Percentiles rank a stretch among this genome's conserved stretches.
phyloP scores from a whole-genome alignment of 2,797 vertebrate species.

The Sebastes alutus region DNA sequence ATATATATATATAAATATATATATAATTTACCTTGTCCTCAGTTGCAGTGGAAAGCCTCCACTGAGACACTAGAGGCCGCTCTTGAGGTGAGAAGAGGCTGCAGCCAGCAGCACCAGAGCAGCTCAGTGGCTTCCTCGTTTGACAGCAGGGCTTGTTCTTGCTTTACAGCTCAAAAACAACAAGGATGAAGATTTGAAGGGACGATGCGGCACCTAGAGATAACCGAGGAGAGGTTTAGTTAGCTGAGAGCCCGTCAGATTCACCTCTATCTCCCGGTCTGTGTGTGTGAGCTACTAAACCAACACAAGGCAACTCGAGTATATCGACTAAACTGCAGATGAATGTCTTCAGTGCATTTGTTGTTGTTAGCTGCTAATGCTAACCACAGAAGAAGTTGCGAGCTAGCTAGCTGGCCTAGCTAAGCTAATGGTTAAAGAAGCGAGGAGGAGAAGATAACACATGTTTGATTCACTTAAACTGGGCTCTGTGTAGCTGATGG shows the following conservation, averaged over 20 bases:
- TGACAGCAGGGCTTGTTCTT: slow-evolving; percentile 75
- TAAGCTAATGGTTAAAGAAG: slow-evolving; percentile 30
- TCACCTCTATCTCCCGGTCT: background rate
- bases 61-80: slow-evolving; percentile 71
- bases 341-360: slow-evolving; percentile 58
- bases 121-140: slow-evolving; percentile 44
- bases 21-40: background rate
- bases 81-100: slow-evolving; percentile 61
- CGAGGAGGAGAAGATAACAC: background rate
- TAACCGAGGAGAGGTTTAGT: slow-evolving; percentile 20
- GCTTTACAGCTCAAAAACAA: slow-evolving; percentile 60
- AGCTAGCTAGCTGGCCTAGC: slow-evolving; percentile 69
- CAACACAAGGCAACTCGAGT: background rate
- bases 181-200: slow-evolving; percentile 61
- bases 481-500: slow-evolving; percentile 58
- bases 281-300: background rate
- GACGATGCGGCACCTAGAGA: slow-evolving; percentile 26
- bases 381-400: slow-evolving; percentile 71
- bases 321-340: slow-evolving; percentile 51
- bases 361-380: slow-evolving; percentile 80
- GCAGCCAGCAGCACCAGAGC: background rate
- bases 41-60: background rate
- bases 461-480: slow-evolving; percentile 29
- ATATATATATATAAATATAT: too few species aligned
- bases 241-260: slow-evolving; percentile 7